Base-by-base conservation (phyloP, 2,888 invertebrate species). In the Netelia virgata region DNA sequence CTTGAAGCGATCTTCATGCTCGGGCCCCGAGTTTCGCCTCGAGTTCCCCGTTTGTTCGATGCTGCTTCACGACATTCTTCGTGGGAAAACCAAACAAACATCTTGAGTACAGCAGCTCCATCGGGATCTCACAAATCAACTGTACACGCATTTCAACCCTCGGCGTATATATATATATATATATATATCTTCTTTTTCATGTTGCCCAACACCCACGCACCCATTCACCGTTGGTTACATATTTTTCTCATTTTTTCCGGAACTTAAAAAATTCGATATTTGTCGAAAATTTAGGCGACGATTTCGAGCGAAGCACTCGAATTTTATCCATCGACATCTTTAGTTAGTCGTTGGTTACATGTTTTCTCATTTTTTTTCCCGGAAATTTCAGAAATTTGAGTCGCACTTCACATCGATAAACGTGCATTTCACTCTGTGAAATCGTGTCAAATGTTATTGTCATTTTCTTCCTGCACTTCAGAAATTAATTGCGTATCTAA, bases 71-170 rank as follows among this genome's bases (percentile, higher is more conserved):
- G 86, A 88, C 89, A 91, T 91, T 90, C 91, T 90, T 91, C 91
- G 92, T 92, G 92, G 92, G 92, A 92, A 92, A 92, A 88, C 89
- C 92, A 92, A 92, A 92, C 91, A 92, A 92, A 92, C 92, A 92
- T 92, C 92, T 92, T 87, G 88, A 92, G 87, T 74, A 74, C 63
- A 20, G 36, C 68, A 53, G 59, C 36, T 20, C 18, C 79, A 64
- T 72, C 41, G 36, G 72, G 41, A 11, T 41, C 64, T 78, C 78
- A n/a, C 41, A 36, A 66, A 79, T 75, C 74, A 85, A 82, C 57
- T 79, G 43, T 61, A 72, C 55, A 68, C 47, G 41, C 68, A 16
- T 57, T 57, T 57, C 9, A 53, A 14, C 16, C 23, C 23, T 55
- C 66, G 41, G 16, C 28, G 18, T 53, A 14, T 68, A 68, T 72